Base-by-base conservation (phyloP, 2,113 vertebrate species). In the Sander vitreus region DNA sequence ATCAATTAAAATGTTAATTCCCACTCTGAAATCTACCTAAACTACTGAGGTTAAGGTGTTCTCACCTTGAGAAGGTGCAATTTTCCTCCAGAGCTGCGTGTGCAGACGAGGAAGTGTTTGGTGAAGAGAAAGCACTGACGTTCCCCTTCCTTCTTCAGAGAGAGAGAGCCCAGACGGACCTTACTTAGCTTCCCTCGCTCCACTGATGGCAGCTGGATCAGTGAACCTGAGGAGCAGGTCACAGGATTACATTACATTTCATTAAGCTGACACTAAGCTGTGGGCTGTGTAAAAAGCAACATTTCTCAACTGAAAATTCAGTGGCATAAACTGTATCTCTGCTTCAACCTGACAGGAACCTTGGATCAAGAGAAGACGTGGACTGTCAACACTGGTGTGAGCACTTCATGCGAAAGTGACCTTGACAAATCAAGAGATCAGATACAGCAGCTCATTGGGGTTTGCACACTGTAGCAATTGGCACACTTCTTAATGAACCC, bases 121-220 rank as follows among this genome's bases (percentile, higher is more conserved):
- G 98, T 99, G 91, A 99, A 99, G 81, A 99, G 96, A 94, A 99
- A 99, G 90, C 98, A 99, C 86, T 99, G 98, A 23, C 98, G 96
- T 89, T 99, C 98, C 78, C 97, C 98, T 95, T 99, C 98, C 93
- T 98, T 99, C 95, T 99, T 99, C 92, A 99, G 95, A 80, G 98
- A 99, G 21, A 96, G 91, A 2, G 98, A 98, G 75, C 97, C 98
- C 89, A 99, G 95, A 12, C 98, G 98, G 87, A 99, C 98, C 92
- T 99, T 99, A 80, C 98, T 99, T 13, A 99, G 96, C 88, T 98
- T 99, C 25, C 98, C 98, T 76, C 96, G 96, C 92, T 99, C 98
- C 74, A 99, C 98, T 1, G 98, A 99, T 68, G 98, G 98, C 60
- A 99, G 96, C 93, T 99, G 98, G 95, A 99, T 99, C 86, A 99